Evolutionary conservation across 1,140 invertebrate species (phyloP).

Genomic region (Potamilus streckersoni): DNA sequence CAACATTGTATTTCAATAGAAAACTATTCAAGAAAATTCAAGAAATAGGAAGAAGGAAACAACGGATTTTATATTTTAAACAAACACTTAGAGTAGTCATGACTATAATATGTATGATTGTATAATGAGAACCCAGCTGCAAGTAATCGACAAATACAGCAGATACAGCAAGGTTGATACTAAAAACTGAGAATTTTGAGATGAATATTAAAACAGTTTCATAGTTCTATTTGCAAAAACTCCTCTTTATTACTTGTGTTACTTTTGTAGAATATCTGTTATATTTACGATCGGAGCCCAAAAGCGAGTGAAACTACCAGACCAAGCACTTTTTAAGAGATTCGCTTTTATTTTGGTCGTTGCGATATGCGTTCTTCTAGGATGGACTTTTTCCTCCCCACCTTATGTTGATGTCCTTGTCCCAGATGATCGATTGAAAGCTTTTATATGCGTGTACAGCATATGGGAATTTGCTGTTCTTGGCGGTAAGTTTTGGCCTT

Average conservation of each 20-base stretch:
- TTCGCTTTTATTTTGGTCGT: slow-evolving; percentile 89
- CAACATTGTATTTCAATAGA: too few relatives aligned
- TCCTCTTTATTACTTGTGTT: neutral
- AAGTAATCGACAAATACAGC: too few relatives aligned
- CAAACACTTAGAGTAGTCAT: too few relatives aligned
- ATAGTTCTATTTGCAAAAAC: neutral
- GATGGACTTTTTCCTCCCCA: slow-evolving; percentile 83
- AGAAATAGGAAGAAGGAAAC: too few relatives aligned
- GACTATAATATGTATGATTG: too few relatives aligned
- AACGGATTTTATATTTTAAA: too few relatives aligned
- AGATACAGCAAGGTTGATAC: neutral
- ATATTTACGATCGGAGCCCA: slow-evolving; percentile 95
- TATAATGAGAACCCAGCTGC: too few relatives aligned
- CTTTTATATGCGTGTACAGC: slow-evolving; percentile 38
- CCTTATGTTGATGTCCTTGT: slow-evolving; percentile 75
- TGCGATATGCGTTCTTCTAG: slow-evolving; percentile 87
- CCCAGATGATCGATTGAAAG: slow-evolving; percentile 46
- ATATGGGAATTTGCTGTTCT: slow-evolving; percentile 50
- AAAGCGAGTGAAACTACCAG: slow-evolving; percentile 91
- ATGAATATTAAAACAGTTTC: neutral
- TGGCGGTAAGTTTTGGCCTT: slow-evolving; percentile 33
- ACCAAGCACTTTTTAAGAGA: slow-evolving; percentile 90
- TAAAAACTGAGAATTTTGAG: neutral
- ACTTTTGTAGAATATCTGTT: slow-evolving; percentile 81
- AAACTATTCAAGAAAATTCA: too few relatives aligned